A percentile compares a stretch with the other conserved stretches of the same genome.
Conservation (phyloP, 2,113 vertebrate species). For the Astur gentilis region DNA sequence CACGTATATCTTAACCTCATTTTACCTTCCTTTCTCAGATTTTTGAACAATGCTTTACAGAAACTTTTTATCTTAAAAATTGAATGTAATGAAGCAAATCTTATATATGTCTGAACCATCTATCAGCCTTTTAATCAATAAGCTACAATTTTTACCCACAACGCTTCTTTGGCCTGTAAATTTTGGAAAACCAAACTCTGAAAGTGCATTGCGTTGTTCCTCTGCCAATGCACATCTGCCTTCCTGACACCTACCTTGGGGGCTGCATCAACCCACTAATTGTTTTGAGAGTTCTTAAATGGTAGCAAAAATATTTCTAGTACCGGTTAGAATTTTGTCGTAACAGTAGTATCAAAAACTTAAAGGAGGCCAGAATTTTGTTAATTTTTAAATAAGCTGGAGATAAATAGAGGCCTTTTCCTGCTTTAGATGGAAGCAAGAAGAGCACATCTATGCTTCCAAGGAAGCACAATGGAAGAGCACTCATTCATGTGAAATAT, state of each 20-base stretch:
- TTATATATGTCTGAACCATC: not conserved
- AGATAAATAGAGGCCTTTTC: not conserved
- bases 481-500: not conserved
- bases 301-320: not conserved
- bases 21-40: not conserved
- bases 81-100: not conserved
- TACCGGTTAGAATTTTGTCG: not conserved
- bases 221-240: not conserved
- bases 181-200: not conserved
- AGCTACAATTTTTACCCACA: not conserved
- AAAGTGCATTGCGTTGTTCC: fast-evolving
- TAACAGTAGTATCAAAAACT: not conserved
- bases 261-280: not conserved
- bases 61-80: not conserved
- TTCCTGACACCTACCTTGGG: not conserved
- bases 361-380: not conserved
- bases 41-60: not conserved
- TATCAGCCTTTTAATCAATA: not conserved
- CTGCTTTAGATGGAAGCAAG: not conserved
- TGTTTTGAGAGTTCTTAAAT: not conserved
- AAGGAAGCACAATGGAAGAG: not conserved
- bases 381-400: not conserved
- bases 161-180: not conserved
- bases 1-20: fast-evolving
- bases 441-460: not conserved